A percentile compares a stretch with the other conserved stretches of the same genome.
These are phyloP conservation scores for Hippoglossus hippoglossus DNA, from an alignment of 2,797 vertebrate genomes.

Conservation along the genomic window DNA sequence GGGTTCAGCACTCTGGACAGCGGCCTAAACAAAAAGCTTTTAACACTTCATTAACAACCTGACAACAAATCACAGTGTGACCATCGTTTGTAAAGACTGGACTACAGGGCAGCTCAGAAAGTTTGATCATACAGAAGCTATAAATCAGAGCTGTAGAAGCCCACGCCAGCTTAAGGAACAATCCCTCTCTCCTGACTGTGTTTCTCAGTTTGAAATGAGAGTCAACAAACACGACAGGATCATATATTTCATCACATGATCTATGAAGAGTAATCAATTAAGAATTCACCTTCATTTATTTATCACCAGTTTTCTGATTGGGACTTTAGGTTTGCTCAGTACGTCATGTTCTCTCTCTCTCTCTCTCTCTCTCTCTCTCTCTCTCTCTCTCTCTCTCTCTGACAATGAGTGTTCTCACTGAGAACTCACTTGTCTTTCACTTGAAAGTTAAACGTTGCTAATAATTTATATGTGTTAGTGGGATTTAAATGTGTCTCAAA, in stretches of 20 bases:
- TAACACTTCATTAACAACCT: constrained; percentile 23
- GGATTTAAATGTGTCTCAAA: no score
- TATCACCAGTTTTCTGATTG: not conserved
- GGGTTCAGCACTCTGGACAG: constrained; percentile 33
- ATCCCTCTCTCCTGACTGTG: not conserved
- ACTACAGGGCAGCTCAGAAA: constrained; percentile 3
- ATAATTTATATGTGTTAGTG: no score
- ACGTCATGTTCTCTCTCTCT: not conserved
- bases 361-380: no score
- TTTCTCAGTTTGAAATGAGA: not conserved
- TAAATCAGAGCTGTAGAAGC: constrained; percentile 6
- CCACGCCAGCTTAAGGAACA: not conserved
- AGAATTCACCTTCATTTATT: constrained; percentile 1
- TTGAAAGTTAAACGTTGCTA: no score
- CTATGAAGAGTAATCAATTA: not conserved
- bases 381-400: not conserved
- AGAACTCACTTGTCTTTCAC: no score
- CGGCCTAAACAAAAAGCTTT: constrained; percentile 6
- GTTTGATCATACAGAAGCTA: not conserved
- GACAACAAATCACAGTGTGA: constrained; percentile 22
- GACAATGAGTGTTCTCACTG: no score
- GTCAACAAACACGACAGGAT: not conserved
- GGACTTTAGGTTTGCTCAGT: constrained; percentile 3
- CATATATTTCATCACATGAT: not conserved
- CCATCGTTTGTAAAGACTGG: constrained; percentile 13